These are phyloP conservation scores for Lota lota DNA, from an alignment of 2,113 vertebrate genomes.

Conservation along the genomic window DNA sequence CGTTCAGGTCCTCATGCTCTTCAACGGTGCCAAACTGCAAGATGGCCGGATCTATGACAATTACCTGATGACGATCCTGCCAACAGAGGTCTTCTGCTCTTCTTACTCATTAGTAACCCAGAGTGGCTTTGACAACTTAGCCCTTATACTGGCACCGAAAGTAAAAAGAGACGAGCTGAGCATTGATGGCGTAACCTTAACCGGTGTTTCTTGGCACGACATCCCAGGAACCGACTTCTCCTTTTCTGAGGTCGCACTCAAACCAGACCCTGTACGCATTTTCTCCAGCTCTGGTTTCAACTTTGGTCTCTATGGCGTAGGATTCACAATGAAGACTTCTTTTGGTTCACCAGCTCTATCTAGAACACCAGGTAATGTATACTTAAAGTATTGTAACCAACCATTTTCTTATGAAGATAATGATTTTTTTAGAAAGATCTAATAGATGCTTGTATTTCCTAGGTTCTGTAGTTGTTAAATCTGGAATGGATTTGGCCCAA, in stretches of 20 bases:
- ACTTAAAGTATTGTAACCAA: background rate
- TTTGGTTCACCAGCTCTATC: slow-evolving; percentile 69
- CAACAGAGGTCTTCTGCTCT: slow-evolving; percentile 59
- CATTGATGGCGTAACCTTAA: slow-evolving; percentile 46
- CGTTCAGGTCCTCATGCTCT: slow-evolving; percentile 76
- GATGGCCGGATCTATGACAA: slow-evolving; percentile 46
- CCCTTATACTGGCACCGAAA: slow-evolving; percentile 60
- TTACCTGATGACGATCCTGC: slow-evolving; percentile 67
- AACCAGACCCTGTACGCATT: slow-evolving; percentile 14
- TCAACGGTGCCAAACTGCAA: slow-evolving; percentile 51
- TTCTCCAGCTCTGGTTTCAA: slow-evolving; percentile 36
- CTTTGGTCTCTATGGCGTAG: slow-evolving; percentile 73
- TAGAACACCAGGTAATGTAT: slow-evolving; percentile 48
- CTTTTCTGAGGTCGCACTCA: slow-evolving; percentile 56
- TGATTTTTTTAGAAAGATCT: background rate
- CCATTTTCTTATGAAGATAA: too few species aligned
- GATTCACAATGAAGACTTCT: slow-evolving; percentile 50
- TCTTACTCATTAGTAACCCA: slow-evolving; percentile 63
- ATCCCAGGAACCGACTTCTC: slow-evolving; percentile 69
- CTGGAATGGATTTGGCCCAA: slow-evolving; percentile 61
- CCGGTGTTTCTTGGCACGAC: slow-evolving; percentile 49
- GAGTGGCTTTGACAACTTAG: slow-evolving; percentile 53
- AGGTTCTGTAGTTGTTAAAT: slow-evolving; percentile 2
- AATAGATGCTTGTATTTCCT: background rate
- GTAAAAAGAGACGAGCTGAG: slow-evolving; percentile 23